These are phyloP conservation scores for Ophion obscuratus DNA, from an alignment of 2,888 invertebrate genomes.

Conservation along the genomic window DNA sequence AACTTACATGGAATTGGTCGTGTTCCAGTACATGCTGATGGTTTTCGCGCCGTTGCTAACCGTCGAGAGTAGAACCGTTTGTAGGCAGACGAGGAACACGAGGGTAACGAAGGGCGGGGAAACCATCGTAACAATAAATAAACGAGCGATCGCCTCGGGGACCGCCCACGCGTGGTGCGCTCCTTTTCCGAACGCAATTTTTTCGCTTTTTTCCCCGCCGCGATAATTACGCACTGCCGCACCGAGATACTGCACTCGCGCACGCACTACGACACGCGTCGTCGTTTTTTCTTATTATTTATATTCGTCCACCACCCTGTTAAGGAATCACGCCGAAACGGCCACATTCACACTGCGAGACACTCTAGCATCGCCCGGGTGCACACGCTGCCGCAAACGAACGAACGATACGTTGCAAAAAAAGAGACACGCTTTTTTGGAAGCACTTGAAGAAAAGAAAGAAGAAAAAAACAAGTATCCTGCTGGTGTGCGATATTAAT, in stretches of 20 bases:
- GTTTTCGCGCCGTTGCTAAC: constrained; percentile 92
- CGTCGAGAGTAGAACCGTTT: constrained; percentile 88
- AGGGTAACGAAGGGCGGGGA: constrained; percentile 83
- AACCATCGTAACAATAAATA: constrained; percentile 81
- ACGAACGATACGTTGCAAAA: background rate
- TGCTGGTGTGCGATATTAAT: too few relatives aligned
- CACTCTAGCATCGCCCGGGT: constrained; percentile 22
- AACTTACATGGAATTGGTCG: constrained; percentile 93
- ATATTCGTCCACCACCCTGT: constrained; percentile 73
- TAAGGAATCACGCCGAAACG: constrained; percentile 73
- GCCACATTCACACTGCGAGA: constrained; percentile 75
- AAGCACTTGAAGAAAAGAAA: too few relatives aligned
- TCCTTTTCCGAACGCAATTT: constrained; percentile 17
- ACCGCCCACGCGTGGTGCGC: constrained; percentile 27
- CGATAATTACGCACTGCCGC: background rate
- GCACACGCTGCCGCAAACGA: background rate
- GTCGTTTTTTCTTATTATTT: constrained; percentile 61
- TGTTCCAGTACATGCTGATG: constrained; percentile 96
- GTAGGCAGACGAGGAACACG: constrained; percentile 85
- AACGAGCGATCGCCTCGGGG: constrained; percentile 31
- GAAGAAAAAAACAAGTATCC: too few relatives aligned
- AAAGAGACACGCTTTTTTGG: too few relatives aligned
- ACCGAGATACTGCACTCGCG: constrained; percentile 51
- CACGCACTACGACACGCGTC: constrained; percentile 69
- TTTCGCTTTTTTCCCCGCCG: constrained; percentile 4